A percentile compares a stretch with the other conserved stretches of the same genome.
phyloP scores from a whole-genome alignment of 2,113 vertebrate genomes.

The Myrmecophaga tridactyla region DNA sequence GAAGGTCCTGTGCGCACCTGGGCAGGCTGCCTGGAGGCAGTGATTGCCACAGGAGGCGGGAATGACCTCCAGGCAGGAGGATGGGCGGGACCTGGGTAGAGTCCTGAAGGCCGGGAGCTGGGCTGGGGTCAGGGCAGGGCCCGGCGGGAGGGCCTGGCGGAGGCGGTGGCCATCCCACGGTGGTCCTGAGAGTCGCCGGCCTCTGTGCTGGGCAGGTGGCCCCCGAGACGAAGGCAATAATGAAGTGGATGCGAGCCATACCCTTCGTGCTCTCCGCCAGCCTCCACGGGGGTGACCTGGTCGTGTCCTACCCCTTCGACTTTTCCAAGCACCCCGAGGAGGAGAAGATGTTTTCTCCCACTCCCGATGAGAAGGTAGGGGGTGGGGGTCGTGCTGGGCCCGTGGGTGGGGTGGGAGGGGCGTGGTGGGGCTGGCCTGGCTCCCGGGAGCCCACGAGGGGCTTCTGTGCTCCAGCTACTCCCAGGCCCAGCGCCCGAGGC shows the following conservation, averaged over 20 bases:
- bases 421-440: background rate
- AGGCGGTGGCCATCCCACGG: fast-evolving
- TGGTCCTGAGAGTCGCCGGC: background rate
- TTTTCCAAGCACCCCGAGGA: constrained; percentile 92
- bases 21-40: background rate
- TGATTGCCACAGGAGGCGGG: fast-evolving
- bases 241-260: constrained; percentile 94
- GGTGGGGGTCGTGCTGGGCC: fast-evolving
- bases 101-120: too few relatives aligned
- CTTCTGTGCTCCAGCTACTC: background rate
- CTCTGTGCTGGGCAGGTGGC: constrained; percentile 85
- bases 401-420: too few relatives aligned
- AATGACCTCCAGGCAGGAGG: background rate
- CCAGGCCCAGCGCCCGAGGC: background rate
- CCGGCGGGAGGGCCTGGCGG: background rate
- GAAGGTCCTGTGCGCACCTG: background rate
- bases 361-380: constrained; percentile 94
- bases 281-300: constrained; percentile 96
- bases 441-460: fast-evolving
- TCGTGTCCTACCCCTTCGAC: constrained; percentile 97
- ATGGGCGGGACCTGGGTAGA: background rate
- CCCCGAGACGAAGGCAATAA: constrained; percentile 95
- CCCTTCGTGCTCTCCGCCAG: constrained; percentile 96
- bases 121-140: too few relatives aligned
- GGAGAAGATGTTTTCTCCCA: constrained; percentile 94